A percentile compares a stretch with the other conserved stretches of the same genome.
Evolutionary conservation across 2,888 invertebrate genomes (phyloP).

Genomic region (Brachypterus glaber): DNA sequence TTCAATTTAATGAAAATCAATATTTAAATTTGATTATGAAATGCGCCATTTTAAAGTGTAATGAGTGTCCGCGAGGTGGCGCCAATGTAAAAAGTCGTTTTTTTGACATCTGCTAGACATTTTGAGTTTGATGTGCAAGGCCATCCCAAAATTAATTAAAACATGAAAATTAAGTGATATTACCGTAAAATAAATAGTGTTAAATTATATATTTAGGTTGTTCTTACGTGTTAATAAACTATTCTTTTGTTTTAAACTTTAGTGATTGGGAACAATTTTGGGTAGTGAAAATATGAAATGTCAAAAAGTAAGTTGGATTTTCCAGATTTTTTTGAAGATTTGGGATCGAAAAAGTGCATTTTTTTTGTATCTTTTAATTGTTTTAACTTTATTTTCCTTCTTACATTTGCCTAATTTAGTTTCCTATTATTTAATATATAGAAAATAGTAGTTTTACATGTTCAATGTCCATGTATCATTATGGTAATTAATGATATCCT

Average conservation of each 20-base stretch:
- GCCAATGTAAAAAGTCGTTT: not conserved
- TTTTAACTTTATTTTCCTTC: no score
- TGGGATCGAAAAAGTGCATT: no score
- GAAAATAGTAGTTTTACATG: no score
- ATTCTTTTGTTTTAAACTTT: not conserved
- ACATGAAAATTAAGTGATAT: constrained; percentile 1
- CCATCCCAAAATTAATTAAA: not conserved
- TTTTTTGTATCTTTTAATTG: no score
- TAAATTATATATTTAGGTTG: not conserved
- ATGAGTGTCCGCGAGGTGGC: no score
- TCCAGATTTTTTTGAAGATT: not conserved
- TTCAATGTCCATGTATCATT: no score
- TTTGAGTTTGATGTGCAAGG: not conserved
- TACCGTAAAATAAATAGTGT: not conserved
- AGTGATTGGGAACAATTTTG: not conserved
- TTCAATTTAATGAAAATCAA: no score
- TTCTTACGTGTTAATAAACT: not conserved
- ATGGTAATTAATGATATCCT: no score
- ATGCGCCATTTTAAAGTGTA: no score
- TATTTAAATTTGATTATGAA: no score
- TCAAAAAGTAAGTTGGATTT: constrained; percentile 27
- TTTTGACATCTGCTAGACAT: constrained; percentile 3
- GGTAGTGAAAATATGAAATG: constrained; percentile 28
- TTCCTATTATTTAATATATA: no score
- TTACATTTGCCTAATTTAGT: no score